Base-by-base conservation (phyloP, 1,140 invertebrate genomes). In the Drosophila sturtevanti region DNA sequence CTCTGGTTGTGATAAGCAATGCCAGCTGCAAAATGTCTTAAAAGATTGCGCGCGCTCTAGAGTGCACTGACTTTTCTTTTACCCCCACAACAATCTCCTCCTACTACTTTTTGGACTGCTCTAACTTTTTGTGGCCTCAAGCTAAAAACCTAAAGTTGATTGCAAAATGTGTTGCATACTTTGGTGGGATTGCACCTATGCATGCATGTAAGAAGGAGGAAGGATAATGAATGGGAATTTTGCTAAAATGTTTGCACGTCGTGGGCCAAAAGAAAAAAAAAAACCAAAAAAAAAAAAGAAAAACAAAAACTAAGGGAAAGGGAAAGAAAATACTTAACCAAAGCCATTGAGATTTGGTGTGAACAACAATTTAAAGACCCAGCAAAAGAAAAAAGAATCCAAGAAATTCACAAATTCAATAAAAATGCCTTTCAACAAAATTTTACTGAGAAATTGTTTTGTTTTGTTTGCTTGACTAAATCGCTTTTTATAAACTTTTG, bases 21-120 rank as follows among this genome's bases (percentile, higher is more conserved):
- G 84, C 84, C 79, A 87, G 79, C 82, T 89, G 84, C 79, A 79
- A 73, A 87, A 77, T 77, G 84, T 89, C 82, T 87, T 87, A 72
- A 79, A 76, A 86, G 82, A 86, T 86, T 86, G 79, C 79, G 75
- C 66, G 38, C 27, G 67, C 18, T 56, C 54, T 48, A 58, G 66
- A 81, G 82, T 87, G 82, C 82, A 89, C 63, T 87, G 79, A 87
- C 82, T 89, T 79, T 66, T 41, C 22, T 37, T 52, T 37, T 18
- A 51, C 22, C 44, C 27, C 60, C 48, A 38, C 54, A 12, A 24
- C n/a, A 16, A 1, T 16, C 9, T 48, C 41, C 10, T 21, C 3
- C 41, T 18, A 4, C 9, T 48, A 2, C 16, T 6, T 35, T 7
- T 9, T 35, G n/a, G n/a, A 31, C 2, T 31, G 27, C 16, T 10